Conservation (phyloP, 2,113 vertebrate genomes). For the Hoplias malabaricus region DNA sequence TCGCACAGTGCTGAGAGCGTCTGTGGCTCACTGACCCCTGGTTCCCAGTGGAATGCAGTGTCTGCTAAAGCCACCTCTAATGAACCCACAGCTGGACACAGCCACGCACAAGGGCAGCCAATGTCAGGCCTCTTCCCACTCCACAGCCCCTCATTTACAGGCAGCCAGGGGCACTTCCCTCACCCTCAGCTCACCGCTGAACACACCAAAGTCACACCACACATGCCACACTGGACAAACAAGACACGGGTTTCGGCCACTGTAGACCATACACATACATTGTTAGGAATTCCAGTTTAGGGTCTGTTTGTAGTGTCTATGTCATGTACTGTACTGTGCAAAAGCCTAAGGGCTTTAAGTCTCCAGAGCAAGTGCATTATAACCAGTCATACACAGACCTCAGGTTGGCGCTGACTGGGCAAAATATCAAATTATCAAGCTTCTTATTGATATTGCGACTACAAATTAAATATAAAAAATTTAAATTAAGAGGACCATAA, state of each 20-base stretch:
- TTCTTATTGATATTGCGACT: too few species aligned
- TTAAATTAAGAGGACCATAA: too few species aligned
- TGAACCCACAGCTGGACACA: conserved; percentile 73
- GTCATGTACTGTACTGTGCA: background rate
- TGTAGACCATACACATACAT: background rate
- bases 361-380: too few species aligned
- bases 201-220: background rate
- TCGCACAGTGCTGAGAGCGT: background rate
- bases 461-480: too few species aligned
- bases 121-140: conserved; percentile 66
- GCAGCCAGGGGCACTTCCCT: conserved; percentile 21
- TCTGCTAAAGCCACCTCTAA: conserved; percentile 73
- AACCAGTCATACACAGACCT: too few species aligned
- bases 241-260: background rate
- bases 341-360: background rate
- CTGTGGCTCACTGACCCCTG: conserved; percentile 57
- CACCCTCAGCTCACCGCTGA: background rate
- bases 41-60: conserved; percentile 67
- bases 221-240: background rate
- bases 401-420: too few species aligned
- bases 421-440: too few species aligned
- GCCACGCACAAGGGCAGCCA: conserved; percentile 71
- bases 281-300: background rate
- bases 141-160: conserved; percentile 53
- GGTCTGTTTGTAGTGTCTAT: background rate